Evolutionary conservation across 2,888 invertebrate genomes (phyloP).

Genomic region (Rhopalosiphum nymphaeae): DNA sequence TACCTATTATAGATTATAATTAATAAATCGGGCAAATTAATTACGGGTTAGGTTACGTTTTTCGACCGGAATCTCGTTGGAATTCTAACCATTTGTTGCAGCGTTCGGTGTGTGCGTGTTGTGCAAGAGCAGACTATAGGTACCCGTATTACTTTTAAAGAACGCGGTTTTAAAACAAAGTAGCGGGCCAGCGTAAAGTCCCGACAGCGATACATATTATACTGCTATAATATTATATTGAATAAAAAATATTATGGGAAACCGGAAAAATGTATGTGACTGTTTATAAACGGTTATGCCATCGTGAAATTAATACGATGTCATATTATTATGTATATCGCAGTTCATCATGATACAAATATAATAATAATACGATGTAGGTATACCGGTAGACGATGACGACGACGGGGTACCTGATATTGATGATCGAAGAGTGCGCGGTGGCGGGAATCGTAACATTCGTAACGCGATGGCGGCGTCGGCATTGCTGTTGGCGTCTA

Average conservation of each 20-base stretch:
- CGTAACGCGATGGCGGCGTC: constrained; percentile 13
- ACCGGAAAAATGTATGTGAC: neutral
- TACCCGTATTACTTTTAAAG: neutral
- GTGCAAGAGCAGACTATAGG: neutral
- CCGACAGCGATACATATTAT: neutral
- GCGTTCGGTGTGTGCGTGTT: neutral
- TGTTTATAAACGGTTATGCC: neutral
- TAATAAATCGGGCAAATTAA: neutral
- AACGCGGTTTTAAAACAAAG: neutral
- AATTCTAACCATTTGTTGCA: neutral
- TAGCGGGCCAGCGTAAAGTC: neutral
- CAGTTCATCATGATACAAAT: neutral
- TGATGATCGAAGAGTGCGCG: constrained; percentile 12
- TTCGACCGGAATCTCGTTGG: neutral
- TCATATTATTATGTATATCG: neutral
- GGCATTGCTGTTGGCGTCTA: constrained; percentile 54
- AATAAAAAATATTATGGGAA: neutral
- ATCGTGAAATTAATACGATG: neutral
- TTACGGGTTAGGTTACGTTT: constrained; percentile 9
- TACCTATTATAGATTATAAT: constrained; percentile 4
- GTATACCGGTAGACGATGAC: neutral
- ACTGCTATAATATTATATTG: neutral
- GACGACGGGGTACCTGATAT: neutral
- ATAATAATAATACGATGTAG: neutral
- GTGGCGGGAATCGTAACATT: constrained; percentile 10